phyloP scores from a whole-genome alignment of 2,797 vertebrate species.

The Malurus splendens region DNA sequence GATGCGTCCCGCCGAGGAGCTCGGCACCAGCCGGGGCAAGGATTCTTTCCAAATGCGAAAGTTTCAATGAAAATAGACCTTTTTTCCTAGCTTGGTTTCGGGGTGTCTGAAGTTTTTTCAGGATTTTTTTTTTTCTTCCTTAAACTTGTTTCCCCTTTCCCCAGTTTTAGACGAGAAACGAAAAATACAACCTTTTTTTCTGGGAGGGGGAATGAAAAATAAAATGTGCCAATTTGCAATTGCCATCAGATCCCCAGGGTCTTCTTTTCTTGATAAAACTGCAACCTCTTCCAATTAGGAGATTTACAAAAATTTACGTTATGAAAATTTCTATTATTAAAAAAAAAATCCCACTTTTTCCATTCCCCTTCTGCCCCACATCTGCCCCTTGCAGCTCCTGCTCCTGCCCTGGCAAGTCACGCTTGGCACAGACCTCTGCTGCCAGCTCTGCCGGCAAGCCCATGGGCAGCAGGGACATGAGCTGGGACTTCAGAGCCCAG shows the following conservation, averaged over 20 bases:
- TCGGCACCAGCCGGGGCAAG: neutral
- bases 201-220: neutral
- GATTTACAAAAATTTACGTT: neutral
- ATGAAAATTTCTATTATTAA: neutral
- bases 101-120: slow-evolving; percentile 8
- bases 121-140: neutral
- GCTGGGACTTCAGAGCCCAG: neutral
- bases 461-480: neutral
- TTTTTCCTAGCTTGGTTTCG: neutral
- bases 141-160: neutral
- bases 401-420: neutral
- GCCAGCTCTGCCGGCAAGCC: neutral
- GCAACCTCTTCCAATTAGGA: neutral
- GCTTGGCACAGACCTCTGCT: neutral
- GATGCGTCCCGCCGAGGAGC: neutral
- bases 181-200: neutral
- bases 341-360: neutral
- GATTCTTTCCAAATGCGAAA: neutral
- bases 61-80: neutral
- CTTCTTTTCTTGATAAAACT: neutral
- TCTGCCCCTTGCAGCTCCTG: neutral
- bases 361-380: neutral
- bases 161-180: neutral
- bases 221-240: neutral
- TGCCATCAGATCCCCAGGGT: neutral